A percentile compares a stretch with the other conserved stretches of the same genome.
These are phyloP conservation scores for Lysiphlebus fabarum DNA, from an alignment of 1,140 invertebrate genomes.

Conservation along the genomic window DNA sequence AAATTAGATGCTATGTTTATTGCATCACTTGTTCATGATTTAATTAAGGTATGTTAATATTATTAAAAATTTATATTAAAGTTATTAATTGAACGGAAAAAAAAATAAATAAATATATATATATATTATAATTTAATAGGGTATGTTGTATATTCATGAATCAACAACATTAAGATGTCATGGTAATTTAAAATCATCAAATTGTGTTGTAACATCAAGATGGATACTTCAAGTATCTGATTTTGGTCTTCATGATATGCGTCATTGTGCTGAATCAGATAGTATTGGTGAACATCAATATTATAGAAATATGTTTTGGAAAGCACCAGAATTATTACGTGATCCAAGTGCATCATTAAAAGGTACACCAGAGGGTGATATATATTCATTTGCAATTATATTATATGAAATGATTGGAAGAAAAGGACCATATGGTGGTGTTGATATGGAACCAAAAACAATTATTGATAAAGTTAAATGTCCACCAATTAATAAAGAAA, in stretches of 20 bases:
- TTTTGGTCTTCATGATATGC: conserved; percentile 88
- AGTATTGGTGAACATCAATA: conserved; percentile 86
- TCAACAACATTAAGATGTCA: conserved; percentile 81
- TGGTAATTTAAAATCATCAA: conserved; percentile 95
- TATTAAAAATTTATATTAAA: conserved; percentile 12
- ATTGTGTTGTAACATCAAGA: conserved; percentile 89
- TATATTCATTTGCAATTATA: conserved; percentile 95
- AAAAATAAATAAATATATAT: background rate
- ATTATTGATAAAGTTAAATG: conserved; percentile 77
- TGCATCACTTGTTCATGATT: conserved; percentile 91
- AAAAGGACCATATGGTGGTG: conserved; percentile 81
- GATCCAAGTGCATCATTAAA: conserved; percentile 60
- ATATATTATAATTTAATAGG: conserved; percentile 57
- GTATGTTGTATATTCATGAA: conserved; percentile 93
- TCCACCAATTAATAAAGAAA: conserved; percentile 61
- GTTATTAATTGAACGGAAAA: background rate
- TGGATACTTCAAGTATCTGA: conserved; percentile 94
- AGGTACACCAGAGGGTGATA: conserved; percentile 85
- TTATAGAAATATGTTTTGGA: conserved; percentile 92
- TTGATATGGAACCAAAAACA: conserved; percentile 80
- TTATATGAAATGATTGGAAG: conserved; percentile 90
- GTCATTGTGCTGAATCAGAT: conserved; percentile 77
- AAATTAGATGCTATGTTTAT: conserved; percentile 94
- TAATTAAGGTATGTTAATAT: conserved; percentile 85
- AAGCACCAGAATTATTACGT: conserved; percentile 88